A percentile compares a stretch with the other conserved stretches of the same genome.
phyloP scores from a whole-genome alignment of 1,140 invertebrate species.

The Brevipalpus yothersi region DNA sequence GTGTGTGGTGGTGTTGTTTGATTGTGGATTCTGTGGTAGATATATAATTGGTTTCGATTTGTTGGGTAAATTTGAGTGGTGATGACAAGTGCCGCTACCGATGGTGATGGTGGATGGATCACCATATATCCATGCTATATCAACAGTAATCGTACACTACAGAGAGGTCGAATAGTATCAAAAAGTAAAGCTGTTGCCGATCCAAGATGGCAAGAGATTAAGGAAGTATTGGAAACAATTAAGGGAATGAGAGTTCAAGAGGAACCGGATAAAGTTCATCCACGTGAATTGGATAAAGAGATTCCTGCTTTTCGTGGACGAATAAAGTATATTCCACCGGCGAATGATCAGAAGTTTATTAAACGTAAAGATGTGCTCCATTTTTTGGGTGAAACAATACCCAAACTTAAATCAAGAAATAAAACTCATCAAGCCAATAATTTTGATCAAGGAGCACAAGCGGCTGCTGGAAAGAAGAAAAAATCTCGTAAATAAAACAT shows the following conservation, averaged over 20 bases:
- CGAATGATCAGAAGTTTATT: conserved; percentile 1
- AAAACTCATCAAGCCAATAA: background rate
- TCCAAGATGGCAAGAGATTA: conserved; percentile 75
- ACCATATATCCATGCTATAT: conserved; percentile 90
- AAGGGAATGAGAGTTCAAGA: conserved; percentile 51
- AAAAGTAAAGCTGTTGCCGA: conserved; percentile 76
- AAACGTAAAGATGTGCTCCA: conserved; percentile 28
- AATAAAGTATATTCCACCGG: conserved; percentile 22
- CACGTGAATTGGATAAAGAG: conserved; percentile 71
- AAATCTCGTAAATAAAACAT: background rate
- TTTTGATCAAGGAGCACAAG: background rate
- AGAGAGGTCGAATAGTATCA: conserved; percentile 55
- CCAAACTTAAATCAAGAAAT: conserved; percentile 58
- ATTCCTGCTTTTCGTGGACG: conserved; percentile 46
- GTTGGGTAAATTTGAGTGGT: background rate
- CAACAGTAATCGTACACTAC: conserved; percentile 70
- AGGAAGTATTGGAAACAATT: conserved; percentile 56
- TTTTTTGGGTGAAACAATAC: conserved; percentile 58
- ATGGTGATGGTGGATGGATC: conserved; percentile 20
- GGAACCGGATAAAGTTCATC: conserved; percentile 74
- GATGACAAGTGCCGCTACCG: conserved; percentile 31
- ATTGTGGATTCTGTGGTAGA: too few relatives aligned
- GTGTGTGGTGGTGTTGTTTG: too few relatives aligned
- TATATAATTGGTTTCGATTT: too few relatives aligned
- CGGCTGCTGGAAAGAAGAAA: background rate